phyloP scores from a whole-genome alignment of 2,888 invertebrate species.

The Melangyna quadrimaculata region DNA sequence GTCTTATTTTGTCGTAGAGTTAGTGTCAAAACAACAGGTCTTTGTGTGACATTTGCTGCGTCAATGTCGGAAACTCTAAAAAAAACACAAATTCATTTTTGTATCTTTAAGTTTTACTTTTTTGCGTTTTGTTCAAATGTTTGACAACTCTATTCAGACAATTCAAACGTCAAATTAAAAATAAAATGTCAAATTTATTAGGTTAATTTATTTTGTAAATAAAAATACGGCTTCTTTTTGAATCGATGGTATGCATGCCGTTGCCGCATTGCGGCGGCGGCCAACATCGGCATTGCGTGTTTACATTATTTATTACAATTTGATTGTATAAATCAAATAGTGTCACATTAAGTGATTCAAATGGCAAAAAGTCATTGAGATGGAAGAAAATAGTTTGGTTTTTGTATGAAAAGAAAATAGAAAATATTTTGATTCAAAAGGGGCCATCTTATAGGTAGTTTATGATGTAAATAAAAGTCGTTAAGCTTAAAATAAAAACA shows the following conservation, averaged over 20 bases:
- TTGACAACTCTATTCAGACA: slow-evolving; percentile 5
- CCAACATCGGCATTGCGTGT: neutral
- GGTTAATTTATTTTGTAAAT: slow-evolving; percentile 29
- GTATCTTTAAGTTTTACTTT: neutral
- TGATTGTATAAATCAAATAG: slow-evolving; percentile 38
- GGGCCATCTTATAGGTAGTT: neutral
- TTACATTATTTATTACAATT: slow-evolving; percentile 46
- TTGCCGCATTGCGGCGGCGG: slow-evolving; percentile 10
- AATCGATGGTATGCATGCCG: slow-evolving; percentile 9
- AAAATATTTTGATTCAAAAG: neutral
- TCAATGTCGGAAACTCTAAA: slow-evolving; percentile 55
- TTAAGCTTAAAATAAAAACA: neutral
- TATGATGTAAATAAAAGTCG: neutral
- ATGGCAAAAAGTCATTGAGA: slow-evolving; percentile 36
- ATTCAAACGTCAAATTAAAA: slow-evolving; percentile 38
- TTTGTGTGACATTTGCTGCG: slow-evolving; percentile 50
- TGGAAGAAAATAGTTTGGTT: neutral
- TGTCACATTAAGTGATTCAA: slow-evolving; percentile 48
- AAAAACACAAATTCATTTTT: neutral
- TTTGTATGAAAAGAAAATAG: neutral
- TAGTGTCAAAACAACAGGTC: slow-evolving; percentile 39
- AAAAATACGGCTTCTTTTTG: neutral
- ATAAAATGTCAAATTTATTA: slow-evolving; percentile 40
- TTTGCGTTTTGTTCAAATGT: slow-evolving; percentile 13
- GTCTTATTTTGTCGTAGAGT: neutral